These are phyloP conservation scores for Hydrozoanthus gracilis DNA, from an alignment of 92 coral and sea anemone species.

Conservation along the genomic window DNA sequence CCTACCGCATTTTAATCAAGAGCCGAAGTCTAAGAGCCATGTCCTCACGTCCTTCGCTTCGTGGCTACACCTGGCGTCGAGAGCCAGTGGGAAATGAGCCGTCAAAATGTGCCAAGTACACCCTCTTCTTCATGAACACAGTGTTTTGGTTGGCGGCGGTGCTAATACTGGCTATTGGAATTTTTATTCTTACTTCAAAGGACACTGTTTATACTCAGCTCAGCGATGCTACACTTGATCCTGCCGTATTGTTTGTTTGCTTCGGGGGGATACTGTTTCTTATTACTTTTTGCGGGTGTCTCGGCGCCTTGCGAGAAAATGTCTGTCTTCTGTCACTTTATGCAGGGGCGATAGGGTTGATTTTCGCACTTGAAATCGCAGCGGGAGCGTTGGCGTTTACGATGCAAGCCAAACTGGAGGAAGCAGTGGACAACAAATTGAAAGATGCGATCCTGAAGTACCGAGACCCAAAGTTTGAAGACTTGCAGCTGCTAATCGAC, in stretches of 20 bases:
- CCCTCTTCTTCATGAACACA: conserved; percentile 79
- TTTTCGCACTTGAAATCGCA: conserved; percentile 64
- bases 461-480: conserved; percentile 76
- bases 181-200: conserved; percentile 74
- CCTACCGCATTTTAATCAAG: neutral
- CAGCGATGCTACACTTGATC: conserved; percentile 76
- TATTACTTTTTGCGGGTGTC: conserved; percentile 88
- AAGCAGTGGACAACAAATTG: conserved; percentile 76
- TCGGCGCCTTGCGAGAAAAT: conserved; percentile 94
- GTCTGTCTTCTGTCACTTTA: conserved; percentile 78
- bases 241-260: conserved; percentile 70
- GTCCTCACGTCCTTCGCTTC: conserved; percentile 34
- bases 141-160: conserved; percentile 80
- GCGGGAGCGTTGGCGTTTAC: conserved; percentile 71
- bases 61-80: conserved; percentile 33
- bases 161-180: conserved; percentile 73
- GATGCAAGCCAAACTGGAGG: conserved; percentile 64
- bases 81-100: conserved; percentile 66
- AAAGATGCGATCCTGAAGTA: conserved; percentile 81
- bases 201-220: conserved; percentile 69
- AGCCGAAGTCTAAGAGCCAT: neutral
- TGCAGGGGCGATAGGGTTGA: conserved; percentile 55
- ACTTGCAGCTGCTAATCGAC: conserved; percentile 86
- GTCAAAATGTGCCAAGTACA: conserved; percentile 75
- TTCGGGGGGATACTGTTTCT: conserved; percentile 80